Conservation (phyloP, 2,888 invertebrate genomes). For the Oxyscelio sp. region DNA sequence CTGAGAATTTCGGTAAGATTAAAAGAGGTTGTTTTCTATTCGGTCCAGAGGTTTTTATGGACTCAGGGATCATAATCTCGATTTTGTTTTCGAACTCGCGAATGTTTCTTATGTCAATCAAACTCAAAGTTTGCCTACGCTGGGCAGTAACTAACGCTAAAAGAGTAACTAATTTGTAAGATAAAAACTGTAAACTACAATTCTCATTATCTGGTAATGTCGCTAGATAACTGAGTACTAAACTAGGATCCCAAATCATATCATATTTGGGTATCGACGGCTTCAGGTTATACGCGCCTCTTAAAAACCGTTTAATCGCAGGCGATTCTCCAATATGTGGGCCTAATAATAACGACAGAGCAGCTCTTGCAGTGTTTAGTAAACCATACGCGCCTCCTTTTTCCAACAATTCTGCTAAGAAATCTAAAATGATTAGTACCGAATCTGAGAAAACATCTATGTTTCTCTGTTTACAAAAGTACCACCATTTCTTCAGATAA, state of each 20-base stretch:
- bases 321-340: conserved; percentile 49
- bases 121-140: conserved; percentile 53
- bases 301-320: conserved; percentile 74
- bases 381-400: conserved; percentile 45
- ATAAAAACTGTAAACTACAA: conserved; percentile 32
- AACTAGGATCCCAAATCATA: conserved; percentile 75
- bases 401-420: conserved; percentile 7
- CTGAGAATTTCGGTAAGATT: neutral
- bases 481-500: conserved; percentile 33
- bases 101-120: conserved; percentile 68
- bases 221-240: conserved; percentile 71
- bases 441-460: conserved; percentile 14
- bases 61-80: conserved; percentile 59
- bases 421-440: neutral
- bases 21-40: conserved; percentile 39
- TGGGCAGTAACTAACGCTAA: conserved; percentile 73
- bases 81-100: neutral
- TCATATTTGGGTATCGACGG: conserved; percentile 75
- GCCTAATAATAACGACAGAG: conserved; percentile 50
- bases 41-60: conserved; percentile 49
- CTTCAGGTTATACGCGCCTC: conserved; percentile 72
- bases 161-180: conserved; percentile 66
- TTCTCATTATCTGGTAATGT: conserved; percentile 47
- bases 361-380: conserved; percentile 47
- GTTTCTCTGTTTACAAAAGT: neutral